Percentiles rank a stretch among this genome's conserved stretches.
These are phyloP conservation scores for Homarus gammarus DNA, from an alignment of 2,888 invertebrate genomes.

Conservation along the genomic window DNA sequence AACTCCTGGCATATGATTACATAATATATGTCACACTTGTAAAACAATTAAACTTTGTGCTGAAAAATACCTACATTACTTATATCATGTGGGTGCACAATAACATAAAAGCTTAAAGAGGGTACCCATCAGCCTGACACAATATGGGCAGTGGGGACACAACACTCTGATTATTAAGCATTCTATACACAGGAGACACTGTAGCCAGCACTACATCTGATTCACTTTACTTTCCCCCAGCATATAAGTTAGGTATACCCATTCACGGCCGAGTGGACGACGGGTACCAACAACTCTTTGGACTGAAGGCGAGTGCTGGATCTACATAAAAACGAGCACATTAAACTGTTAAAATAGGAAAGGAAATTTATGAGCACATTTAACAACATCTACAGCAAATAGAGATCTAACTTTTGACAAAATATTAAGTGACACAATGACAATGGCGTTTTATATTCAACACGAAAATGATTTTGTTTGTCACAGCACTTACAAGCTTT, in stretches of 20 bases:
- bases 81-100: neutral
- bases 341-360: neutral
- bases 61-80: neutral
- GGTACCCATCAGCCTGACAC: no score
- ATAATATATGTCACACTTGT: neutral
- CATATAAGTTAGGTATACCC: no score
- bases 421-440: no score
- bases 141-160: no score
- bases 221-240: no score
- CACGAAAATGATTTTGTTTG: neutral
- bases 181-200: no score
- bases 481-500: neutral
- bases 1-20: neutral
- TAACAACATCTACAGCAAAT: neutral
- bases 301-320: no score
- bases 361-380: neutral
- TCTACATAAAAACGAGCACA: neutral
- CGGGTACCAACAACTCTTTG: no score
- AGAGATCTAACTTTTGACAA: neutral
- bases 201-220: no score
- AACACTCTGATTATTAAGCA: no score
- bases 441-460: neutral
- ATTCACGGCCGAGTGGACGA: no score
- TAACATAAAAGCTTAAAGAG: neutral
- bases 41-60: neutral